A percentile compares a stretch with the other conserved stretches of the same genome.
phyloP scores from a whole-genome alignment of 2,797 vertebrate species.

The Mycteria americana region DNA sequence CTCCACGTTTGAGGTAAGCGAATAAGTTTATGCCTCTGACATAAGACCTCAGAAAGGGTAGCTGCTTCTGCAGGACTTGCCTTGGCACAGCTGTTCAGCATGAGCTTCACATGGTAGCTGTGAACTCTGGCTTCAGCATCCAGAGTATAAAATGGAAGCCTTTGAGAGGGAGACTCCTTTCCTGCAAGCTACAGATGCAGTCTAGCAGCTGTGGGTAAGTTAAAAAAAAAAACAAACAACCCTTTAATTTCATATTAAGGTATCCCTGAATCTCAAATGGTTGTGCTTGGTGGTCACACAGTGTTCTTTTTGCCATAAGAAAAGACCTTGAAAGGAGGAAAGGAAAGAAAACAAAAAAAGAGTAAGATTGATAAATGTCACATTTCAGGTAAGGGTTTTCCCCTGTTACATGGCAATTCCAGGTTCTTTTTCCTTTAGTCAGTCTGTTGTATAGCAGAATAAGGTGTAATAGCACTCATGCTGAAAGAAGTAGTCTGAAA shows the following conservation, averaged over 20 bases:
- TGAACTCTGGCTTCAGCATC: not conserved
- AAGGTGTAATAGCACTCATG: not conserved
- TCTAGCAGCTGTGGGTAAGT: not conserved
- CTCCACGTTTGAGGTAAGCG: not conserved
- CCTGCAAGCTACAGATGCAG: accelerated
- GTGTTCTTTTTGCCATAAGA: not conserved
- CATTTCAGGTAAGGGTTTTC: not conserved
- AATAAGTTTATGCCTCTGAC: not conserved
- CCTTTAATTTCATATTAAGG: not conserved
- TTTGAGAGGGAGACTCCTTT: accelerated
- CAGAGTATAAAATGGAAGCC: not conserved
- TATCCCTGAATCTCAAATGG: not conserved
- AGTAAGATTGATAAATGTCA: too few species aligned
- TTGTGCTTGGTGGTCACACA: not conserved
- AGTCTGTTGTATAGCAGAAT: not conserved
- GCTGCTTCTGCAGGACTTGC: not conserved
- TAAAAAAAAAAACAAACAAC: accelerated
- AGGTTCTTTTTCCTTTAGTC: not conserved
- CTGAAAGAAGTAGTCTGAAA: not conserved
- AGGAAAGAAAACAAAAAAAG: too few species aligned
- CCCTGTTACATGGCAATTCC: not conserved
- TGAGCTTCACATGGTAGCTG: not conserved
- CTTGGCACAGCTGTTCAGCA: not conserved
- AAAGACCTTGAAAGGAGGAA: accelerated
- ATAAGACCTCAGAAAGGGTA: too few species aligned